Evolutionary conservation across 1,140 invertebrate species (phyloP), one percentile per base, ranked within the genome.

Genomic region (Diprion similis): DNA sequence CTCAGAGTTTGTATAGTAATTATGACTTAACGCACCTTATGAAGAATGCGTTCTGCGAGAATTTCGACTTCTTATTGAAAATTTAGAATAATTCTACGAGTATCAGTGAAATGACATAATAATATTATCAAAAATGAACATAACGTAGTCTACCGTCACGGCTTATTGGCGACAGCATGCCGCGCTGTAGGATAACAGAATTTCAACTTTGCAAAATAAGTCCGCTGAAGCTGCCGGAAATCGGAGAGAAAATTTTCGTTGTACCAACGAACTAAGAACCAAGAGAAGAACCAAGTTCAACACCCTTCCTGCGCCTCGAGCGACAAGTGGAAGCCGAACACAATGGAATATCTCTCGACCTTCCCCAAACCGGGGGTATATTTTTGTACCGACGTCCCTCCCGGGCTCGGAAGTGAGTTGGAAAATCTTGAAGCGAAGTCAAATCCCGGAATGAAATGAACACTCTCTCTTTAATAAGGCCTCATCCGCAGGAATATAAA

Each of bases 391-490:
- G 24, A 37, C 24, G 24, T 37, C 24, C 24, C 24, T 37, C 24
- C 24, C 24, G 24, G 24, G 24, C 24, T 6, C 13, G 59, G 17
- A 64, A 64, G 59, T 15, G 17, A 64, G 17, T 15, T 7, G 13
- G 17, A 64, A 64, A 3, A 64, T 64, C 13, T 64, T 15, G 17
- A 64, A 64, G 17, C 13, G 17, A 64, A 64, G 59, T 64, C 59
- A 64, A 19, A 68, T 68, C 7, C 37, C 19, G 66, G 17, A 19
- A 68, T 45, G 66, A 68, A 19, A 45, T 18, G 66, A 13, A 68
- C 37, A 45, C 66, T 68, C 18, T 68, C 66, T 68, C 18, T 45
- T 68, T 68, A 68, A 68, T 68, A 68, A 68, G 18, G 66, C 18
- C 18, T 9, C 37, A 68, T 68, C 66, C 37, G 11, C 24, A 37